phyloP scores from a whole-genome alignment of 1,140 invertebrate species.

The Mylabris phalerata region DNA sequence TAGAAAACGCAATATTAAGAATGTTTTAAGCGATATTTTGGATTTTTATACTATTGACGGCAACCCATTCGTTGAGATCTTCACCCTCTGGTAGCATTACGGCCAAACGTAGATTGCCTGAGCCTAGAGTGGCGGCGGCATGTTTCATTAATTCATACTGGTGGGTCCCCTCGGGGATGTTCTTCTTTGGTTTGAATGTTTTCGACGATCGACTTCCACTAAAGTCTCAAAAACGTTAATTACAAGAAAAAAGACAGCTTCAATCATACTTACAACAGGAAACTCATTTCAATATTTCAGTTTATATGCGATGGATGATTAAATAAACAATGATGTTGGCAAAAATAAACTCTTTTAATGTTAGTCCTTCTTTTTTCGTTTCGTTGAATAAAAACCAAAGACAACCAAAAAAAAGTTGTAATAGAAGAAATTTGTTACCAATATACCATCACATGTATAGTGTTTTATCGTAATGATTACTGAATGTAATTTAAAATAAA shows the following conservation, averaged over 20 bases:
- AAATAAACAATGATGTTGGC: no score
- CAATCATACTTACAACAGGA: conserved; percentile 42
- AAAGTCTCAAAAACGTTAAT: conserved; percentile 15
- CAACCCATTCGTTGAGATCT: conserved; percentile 99
- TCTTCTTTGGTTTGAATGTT: conserved; percentile 98
- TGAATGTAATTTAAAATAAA: no score
- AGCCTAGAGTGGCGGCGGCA: conserved; percentile 95
- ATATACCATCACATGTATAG: no score
- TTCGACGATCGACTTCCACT: conserved; percentile 83
- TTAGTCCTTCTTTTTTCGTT: neutral
- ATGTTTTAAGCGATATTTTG: neutral
- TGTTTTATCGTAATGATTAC: no score
- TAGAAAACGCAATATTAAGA: neutral
- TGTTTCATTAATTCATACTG: conserved; percentile 99
- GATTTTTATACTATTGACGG: conserved; percentile 88
- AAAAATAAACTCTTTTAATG: no score
- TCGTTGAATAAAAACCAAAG: no score
- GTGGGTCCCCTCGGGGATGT: conserved; percentile 97
- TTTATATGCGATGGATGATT: no score
- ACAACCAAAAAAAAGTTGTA: no score
- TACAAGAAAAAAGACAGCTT: neutral
- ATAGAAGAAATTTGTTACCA: no score
- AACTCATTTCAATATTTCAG: conserved; percentile 36
- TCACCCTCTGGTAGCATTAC: conserved; percentile 98
- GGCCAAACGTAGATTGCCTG: conserved; percentile 90